Base-by-base conservation (phyloP, 2,888 invertebrate genomes). In the Leucoma salicis region DNA sequence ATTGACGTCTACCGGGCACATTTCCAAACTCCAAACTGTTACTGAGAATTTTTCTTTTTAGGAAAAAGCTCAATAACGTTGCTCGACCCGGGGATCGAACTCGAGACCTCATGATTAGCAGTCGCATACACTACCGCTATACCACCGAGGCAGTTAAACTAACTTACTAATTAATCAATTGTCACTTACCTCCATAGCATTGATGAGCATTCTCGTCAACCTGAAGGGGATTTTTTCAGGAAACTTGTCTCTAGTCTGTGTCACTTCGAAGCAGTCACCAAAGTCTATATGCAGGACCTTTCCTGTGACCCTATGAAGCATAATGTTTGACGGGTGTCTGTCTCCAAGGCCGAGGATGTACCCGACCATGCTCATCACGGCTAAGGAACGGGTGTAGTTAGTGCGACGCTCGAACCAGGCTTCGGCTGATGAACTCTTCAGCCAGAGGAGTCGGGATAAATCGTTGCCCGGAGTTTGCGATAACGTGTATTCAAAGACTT, bases 281-380 rank as follows among this genome's bases (percentile, higher is more conserved):
- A 99, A 99, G 85, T 99, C 99, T 49, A 99, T 99, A 79, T 99
- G 99, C 39, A 99, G 92, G 57, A 99, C 98, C 86, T 99, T 99
- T 0, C 99, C 99, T 63, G 97, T 98, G 66, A 98, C 92, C 35
- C 99, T 92, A 74, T 99, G 98, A 73, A 99, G 89, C 99, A 99
- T 99, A 47, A 99, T 91, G 87, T 99, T 99, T 2, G 99, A 99
- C 0, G 99, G 99, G 90, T 99, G 99, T 16, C 99, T 92, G 91
- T 99, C 99, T 0, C 99, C 99, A n/a, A 99, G 91, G 3, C 99
- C 99, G 3, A 99, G 92, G 59, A 99, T 97, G 74, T 99, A 99
- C 2, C 99, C 99, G 25, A 95, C 95, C 98, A 99, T 99, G 34
- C 98, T 98, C 99, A 99, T 99, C 42, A 98, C 98, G 24, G 99